Conservation (phyloP, 2,888 invertebrate species). For the Galerucella pusilla region DNA sequence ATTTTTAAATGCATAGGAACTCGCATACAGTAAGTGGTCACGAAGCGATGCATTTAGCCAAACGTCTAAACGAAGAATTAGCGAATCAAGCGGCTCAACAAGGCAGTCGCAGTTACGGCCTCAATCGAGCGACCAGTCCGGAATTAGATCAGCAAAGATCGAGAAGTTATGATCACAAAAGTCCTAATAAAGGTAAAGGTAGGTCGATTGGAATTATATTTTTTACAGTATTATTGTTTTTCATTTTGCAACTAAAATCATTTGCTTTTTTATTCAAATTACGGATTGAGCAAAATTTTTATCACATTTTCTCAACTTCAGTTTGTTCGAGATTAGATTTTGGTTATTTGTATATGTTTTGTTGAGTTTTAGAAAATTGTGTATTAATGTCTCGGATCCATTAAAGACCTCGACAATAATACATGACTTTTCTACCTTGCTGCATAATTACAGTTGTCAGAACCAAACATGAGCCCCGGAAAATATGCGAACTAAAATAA, state of each 20-base stretch:
- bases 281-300: conserved; percentile 18
- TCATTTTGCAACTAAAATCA: conserved; percentile 37
- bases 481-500: too few species aligned
- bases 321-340: too few species aligned
- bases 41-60: conserved; percentile 81
- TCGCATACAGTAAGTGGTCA: conserved; percentile 84
- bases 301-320: not conserved
- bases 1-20: conserved; percentile 59
- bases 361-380: too few species aligned
- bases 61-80: conserved; percentile 75
- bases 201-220: conserved; percentile 49
- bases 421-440: too few species aligned
- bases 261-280: conserved; percentile 26
- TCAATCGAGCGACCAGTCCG: conserved; percentile 65
- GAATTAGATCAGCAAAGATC: conserved; percentile 71
- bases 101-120: conserved; percentile 53
- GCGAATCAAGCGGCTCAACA: conserved; percentile 62
- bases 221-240: conserved; percentile 43
- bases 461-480: too few species aligned
- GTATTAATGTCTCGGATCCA: too few species aligned
- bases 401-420: too few species aligned
- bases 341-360: too few species aligned
- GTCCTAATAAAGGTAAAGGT: conserved; percentile 67
- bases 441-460: too few species aligned
- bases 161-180: conserved; percentile 75